Base-by-base conservation (phyloP, 2,797 vertebrate species). In the Melanotaenia nigrans region DNA sequence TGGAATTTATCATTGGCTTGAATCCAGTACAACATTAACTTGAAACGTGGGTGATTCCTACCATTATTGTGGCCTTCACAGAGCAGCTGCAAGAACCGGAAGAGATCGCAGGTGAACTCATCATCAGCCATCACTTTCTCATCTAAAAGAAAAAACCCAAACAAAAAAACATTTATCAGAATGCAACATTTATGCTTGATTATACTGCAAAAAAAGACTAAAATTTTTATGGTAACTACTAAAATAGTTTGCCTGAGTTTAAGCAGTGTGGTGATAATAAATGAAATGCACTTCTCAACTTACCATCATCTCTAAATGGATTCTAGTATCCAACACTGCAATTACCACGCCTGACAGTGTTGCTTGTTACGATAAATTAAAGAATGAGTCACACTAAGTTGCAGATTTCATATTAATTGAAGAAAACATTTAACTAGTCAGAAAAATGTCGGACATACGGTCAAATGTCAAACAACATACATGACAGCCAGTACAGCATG, bases 61-160 rank as follows among this genome's bases (percentile, higher is more conserved):
- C 97, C 97, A 0, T 97, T 97, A 90, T 99, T 99, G 90, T 99
- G 97, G 14, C 97, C 97, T 82, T 98, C 97, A 67, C 97, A 99
- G 61, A 99, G 95, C 68, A 99, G 89, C 76, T 99, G 97, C 77
- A 99, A 92, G 84, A 98, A 97, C 12, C 97, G 95, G 89, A 99
- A 99, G 36, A 98, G 94, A 84, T 99, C 97, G 65, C 96, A 97
- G 6, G 97, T 99, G 85, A 98, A 98, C 78, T 97, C 96, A 13
- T 99, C 97, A 0, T 99, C 97, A 0, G 97, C 89, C 97, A 99
- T 99, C 83, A 99, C 97, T 86, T 98, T 98, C 91, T 98, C 97
- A 92, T 97, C 97, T 98, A 90, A 61, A 83, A 55, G 75, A 66
- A 68, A 61, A 45, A 55, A 63, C 60, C 33, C 59, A 47, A 51